These are phyloP conservation scores for Spinibarbus caldwelli DNA, from an alignment of 2,797 vertebrate species.

Conservation along the genomic window DNA sequence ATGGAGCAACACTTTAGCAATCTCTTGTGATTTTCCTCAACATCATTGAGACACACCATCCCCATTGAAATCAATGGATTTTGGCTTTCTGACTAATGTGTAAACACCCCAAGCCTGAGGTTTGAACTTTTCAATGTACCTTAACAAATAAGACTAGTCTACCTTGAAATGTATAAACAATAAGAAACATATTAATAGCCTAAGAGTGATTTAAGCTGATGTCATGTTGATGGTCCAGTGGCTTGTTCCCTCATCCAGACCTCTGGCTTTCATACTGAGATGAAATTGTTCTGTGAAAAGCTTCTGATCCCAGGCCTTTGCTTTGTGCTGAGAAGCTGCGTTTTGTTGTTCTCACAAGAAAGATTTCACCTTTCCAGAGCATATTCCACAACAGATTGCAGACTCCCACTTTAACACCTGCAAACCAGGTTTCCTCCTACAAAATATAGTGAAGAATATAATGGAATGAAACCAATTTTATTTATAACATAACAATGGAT, in stretches of 20 bases:
- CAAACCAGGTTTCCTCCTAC: background rate
- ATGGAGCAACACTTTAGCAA: background rate
- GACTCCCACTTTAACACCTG: conserved; percentile 9
- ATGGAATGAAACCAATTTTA: background rate
- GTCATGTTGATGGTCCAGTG: conserved; percentile 11
- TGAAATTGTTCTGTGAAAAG: conserved; percentile 23
- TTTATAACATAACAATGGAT: background rate
- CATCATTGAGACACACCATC: no score
- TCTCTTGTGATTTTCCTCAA: background rate
- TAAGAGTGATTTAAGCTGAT: conserved; percentile 8
- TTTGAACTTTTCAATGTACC: background rate
- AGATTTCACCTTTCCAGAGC: conserved; percentile 9
- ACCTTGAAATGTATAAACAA: background rate
- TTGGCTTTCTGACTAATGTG: background rate
- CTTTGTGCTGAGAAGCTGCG: conserved; percentile 8
- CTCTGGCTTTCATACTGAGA: conserved; percentile 22
- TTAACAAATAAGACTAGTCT: background rate
- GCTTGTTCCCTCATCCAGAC: background rate
- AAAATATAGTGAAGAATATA: background rate
- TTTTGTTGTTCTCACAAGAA: conserved; percentile 24
- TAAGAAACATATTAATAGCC: background rate
- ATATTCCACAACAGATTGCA: conserved; percentile 5
- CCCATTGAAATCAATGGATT: background rate
- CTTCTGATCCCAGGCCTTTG: conserved; percentile 7
- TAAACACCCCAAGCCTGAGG: background rate